phyloP scores from a whole-genome alignment of 2,113 vertebrate species.

The cat (Felis catus) region DNA sequence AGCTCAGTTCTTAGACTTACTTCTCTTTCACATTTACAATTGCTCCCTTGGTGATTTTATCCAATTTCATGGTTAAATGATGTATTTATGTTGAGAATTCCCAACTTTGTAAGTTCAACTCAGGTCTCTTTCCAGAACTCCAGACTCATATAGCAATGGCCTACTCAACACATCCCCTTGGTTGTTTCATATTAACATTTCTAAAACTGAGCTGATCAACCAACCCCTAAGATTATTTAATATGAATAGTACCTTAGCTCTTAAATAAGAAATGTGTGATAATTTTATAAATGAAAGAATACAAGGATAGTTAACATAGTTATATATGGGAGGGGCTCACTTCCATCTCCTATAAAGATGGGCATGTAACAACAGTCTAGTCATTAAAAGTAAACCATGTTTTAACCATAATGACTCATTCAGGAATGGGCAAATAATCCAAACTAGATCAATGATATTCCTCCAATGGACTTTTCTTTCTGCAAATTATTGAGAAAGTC shows the following conservation, averaged over 20 bases:
- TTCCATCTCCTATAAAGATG: background rate
- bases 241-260: background rate
- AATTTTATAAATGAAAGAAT: constrained; percentile 9
- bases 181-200: background rate
- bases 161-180: background rate
- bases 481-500: background rate
- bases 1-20: background rate
- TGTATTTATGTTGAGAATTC: background rate
- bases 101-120: background rate
- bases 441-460: background rate
- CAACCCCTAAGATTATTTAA: background rate
- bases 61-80: background rate
- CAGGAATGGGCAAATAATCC: background rate
- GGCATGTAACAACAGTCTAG: background rate
- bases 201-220: background rate
- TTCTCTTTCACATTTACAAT: background rate
- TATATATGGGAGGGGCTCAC: background rate
- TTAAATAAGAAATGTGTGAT: background rate
- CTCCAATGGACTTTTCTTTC: background rate
- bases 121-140: background rate
- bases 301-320: background rate
- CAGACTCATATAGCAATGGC: background rate
- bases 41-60: background rate
- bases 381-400: background rate
- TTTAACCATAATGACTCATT: background rate